Evolutionary conservation across 1,140 invertebrate genomes (phyloP).

Genomic region (Cecropterus lyciades): DNA sequence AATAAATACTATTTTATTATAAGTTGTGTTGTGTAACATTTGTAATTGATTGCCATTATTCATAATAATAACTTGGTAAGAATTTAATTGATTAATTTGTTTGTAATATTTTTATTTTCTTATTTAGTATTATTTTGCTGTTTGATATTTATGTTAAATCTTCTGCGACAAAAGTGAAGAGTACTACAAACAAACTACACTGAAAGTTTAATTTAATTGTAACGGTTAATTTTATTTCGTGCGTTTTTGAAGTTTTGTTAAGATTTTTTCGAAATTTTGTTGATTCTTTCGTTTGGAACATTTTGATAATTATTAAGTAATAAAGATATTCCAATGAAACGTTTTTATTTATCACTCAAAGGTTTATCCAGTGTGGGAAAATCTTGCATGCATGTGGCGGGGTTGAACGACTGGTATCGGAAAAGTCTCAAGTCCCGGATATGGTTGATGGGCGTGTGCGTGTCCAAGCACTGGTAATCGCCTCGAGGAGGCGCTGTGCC

Average conservation of each 20-base stretch:
- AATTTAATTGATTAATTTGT: no score
- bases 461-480: slow-evolving; percentile 71
- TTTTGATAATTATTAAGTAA: slow-evolving; percentile 39
- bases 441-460: slow-evolving; percentile 74
- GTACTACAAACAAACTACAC: no score
- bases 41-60: no score
- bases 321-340: slow-evolving; percentile 36
- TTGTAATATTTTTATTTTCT: no score
- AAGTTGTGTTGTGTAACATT: no score
- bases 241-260: slow-evolving; percentile 33
- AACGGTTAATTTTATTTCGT: slow-evolving; percentile 11
- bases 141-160: no score
- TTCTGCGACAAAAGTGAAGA: no score
- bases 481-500: slow-evolving; percentile 71
- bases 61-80: no score
- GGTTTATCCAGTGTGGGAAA: slow-evolving; percentile 54
- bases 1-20: no score
- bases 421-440: slow-evolving; percentile 66
- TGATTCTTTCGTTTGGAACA: slow-evolving; percentile 35
- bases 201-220: background rate
- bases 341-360: slow-evolving; percentile 45
- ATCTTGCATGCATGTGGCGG: slow-evolving; percentile 62
- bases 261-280: slow-evolving; percentile 34
- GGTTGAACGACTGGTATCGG: slow-evolving; percentile 70
- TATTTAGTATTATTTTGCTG: no score